phyloP scores from a whole-genome alignment of 2,888 invertebrate genomes.

The Agrochola litura region DNA sequence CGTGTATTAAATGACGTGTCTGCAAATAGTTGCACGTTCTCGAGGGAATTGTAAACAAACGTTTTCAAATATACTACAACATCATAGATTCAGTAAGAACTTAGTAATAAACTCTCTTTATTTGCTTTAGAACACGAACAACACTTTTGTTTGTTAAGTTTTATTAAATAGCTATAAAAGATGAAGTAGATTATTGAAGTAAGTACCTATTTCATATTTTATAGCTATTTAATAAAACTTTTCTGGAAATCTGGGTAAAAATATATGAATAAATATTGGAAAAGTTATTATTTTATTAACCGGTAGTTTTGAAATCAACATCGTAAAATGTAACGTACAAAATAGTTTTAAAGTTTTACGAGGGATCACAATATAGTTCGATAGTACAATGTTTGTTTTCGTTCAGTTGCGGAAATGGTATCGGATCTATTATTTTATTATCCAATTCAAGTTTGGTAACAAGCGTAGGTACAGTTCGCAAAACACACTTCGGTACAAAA shows the following conservation, averaged over 20 bases:
- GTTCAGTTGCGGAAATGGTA: slow-evolving; percentile 16
- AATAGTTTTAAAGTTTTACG: slow-evolving; percentile 35
- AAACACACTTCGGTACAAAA: slow-evolving; percentile 21
- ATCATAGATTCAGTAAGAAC: background rate
- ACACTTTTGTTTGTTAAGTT: background rate
- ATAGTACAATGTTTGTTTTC: slow-evolving; percentile 27
- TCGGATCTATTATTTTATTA: slow-evolving; percentile 28
- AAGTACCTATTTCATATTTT: background rate
- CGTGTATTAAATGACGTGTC: slow-evolving; percentile 23
- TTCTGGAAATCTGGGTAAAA: background rate
- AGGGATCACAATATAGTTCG: slow-evolving; percentile 17
- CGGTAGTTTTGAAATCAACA: slow-evolving; percentile 14
- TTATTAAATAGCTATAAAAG: slow-evolving; percentile 24
- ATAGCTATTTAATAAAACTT: no score
- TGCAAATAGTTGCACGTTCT: slow-evolving; percentile 35
- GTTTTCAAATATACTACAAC: background rate
- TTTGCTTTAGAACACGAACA: background rate
- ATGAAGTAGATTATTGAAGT: background rate
- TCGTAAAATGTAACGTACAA: slow-evolving; percentile 31
- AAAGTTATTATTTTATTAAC: slow-evolving; percentile 9
- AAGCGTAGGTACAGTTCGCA: slow-evolving; percentile 14
- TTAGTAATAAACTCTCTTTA: slow-evolving; percentile 4
- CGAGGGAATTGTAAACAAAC: slow-evolving; percentile 15
- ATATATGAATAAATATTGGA: slow-evolving; percentile 1
- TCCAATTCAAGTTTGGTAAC: slow-evolving; percentile 17